Conservation (phyloP, 2,888 invertebrate genomes). For the Platynereis dumerilii region DNA sequence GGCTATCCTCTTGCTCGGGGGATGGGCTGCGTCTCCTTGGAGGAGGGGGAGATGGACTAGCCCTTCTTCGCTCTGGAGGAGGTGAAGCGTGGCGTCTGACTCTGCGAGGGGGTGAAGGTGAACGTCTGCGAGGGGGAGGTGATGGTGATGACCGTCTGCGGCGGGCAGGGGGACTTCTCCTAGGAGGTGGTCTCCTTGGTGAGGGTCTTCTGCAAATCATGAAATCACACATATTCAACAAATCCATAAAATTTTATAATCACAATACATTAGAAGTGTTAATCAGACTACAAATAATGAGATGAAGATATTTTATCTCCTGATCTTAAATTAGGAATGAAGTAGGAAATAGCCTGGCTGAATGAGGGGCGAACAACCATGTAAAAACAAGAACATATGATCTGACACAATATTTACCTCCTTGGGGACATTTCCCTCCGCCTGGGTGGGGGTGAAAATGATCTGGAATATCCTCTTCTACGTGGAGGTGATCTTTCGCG, state of each 20-base stretch:
- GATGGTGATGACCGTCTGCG: slow-evolving; percentile 5
- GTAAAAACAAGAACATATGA: too few species aligned
- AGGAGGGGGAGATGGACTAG: slow-evolving; percentile 6
- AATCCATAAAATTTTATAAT: too few species aligned
- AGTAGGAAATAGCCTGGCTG: too few species aligned
- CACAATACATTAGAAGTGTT: too few species aligned
- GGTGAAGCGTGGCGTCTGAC: slow-evolving; percentile 1
- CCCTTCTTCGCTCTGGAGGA: not conserved
- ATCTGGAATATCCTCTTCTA: slow-evolving; percentile 4
- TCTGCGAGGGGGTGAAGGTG: not conserved
- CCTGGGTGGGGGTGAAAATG: slow-evolving; percentile 5
- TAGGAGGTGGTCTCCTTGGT: not conserved
- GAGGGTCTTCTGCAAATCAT: not conserved
- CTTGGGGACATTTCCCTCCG: not conserved
- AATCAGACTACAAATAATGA: too few species aligned
- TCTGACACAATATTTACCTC: too few species aligned
- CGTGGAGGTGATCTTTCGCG: slow-evolving; percentile 14
- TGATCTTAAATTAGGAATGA: too few species aligned
- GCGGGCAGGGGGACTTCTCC: slow-evolving; percentile 2
- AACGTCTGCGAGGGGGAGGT: slow-evolving; percentile 6
- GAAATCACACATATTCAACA: too few species aligned
- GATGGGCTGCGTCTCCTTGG: slow-evolving; percentile 11
- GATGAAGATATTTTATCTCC: too few species aligned
- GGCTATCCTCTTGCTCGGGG: not conserved
- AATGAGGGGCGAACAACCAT: too few species aligned